Evolutionary conservation across 2,888 invertebrate genomes (phyloP).

Genomic region (Gnatocerus cornutus): DNA sequence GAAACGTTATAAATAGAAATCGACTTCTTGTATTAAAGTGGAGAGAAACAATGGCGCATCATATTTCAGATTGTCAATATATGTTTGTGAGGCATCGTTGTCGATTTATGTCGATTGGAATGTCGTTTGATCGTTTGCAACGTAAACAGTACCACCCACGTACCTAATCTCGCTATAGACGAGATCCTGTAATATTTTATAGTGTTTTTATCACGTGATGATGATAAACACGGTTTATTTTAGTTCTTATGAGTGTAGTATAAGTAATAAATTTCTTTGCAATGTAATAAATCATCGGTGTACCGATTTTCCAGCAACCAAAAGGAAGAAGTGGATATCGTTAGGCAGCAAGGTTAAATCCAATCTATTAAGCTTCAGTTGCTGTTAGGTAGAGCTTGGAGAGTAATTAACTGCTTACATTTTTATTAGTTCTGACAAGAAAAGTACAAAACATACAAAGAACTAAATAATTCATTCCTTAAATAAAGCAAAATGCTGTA

Average conservation of each 20-base stretch:
- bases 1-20: slow-evolving; percentile 60
- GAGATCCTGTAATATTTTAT: slow-evolving; percentile 37
- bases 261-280: slow-evolving; percentile 35
- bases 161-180: slow-evolving; percentile 27
- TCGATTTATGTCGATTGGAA: slow-evolving; percentile 32
- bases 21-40: slow-evolving; percentile 62
- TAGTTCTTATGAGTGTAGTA: slow-evolving; percentile 24
- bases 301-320: slow-evolving; percentile 20
- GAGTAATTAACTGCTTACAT: too few species aligned
- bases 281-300: slow-evolving; percentile 23
- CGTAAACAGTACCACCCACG: slow-evolving; percentile 41
- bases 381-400: neutral
- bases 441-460: neutral
- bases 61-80: slow-evolving; percentile 60
- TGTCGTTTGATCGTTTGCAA: slow-evolving; percentile 27
- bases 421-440: too few species aligned
- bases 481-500: too few species aligned
- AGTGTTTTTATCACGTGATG: slow-evolving; percentile 34
- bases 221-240: slow-evolving; percentile 39
- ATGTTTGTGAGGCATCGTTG: slow-evolving; percentile 1
- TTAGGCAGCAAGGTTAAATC: neutral
- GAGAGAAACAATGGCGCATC: slow-evolving; percentile 63
- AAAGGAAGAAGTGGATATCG: slow-evolving; percentile 5
- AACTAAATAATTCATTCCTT: too few species aligned
- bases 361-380: slow-evolving; percentile 10